Conservation (phyloP, 2,888 invertebrate genomes). For the Leuctra nigra region DNA sequence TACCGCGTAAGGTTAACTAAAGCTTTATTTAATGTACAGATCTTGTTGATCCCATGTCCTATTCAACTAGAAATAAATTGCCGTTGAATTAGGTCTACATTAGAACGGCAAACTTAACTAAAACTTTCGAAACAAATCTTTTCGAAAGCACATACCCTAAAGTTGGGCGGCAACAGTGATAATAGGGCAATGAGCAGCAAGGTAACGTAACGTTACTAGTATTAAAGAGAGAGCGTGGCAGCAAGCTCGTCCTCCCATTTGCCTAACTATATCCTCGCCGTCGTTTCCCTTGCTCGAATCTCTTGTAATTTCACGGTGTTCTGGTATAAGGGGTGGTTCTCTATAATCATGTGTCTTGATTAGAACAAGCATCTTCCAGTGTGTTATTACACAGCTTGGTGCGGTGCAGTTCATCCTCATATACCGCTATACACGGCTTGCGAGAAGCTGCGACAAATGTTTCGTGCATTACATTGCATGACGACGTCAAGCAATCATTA, state of each 20-base stretch:
- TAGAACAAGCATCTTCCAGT: conserved; percentile 32
- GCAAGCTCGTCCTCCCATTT: conserved; percentile 9
- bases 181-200: background rate
- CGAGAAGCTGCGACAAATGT: too few species aligned
- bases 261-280: conserved; percentile 10
- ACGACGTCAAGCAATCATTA: too few species aligned
- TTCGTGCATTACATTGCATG: too few species aligned
- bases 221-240: conserved; percentile 1
- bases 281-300: conserved; percentile 17
- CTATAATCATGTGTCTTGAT: conserved; percentile 44
- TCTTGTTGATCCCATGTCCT: too few species aligned
- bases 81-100: too few species aligned
- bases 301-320: conserved; percentile 24
- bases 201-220: background rate
- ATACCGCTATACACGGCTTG: too few species aligned
- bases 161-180: background rate
- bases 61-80: too few species aligned
- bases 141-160: background rate
- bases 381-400: conserved; percentile 19
- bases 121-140: conserved; percentile 12
- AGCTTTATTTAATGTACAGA: too few species aligned
- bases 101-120: too few species aligned
- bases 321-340: conserved; percentile 35
- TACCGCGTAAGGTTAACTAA: too few species aligned
- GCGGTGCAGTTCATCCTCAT: conserved; percentile 16